These are phyloP conservation scores for Peromyscus eremicus DNA, from an alignment of 2,797 vertebrate species.

Conservation along the genomic window DNA sequence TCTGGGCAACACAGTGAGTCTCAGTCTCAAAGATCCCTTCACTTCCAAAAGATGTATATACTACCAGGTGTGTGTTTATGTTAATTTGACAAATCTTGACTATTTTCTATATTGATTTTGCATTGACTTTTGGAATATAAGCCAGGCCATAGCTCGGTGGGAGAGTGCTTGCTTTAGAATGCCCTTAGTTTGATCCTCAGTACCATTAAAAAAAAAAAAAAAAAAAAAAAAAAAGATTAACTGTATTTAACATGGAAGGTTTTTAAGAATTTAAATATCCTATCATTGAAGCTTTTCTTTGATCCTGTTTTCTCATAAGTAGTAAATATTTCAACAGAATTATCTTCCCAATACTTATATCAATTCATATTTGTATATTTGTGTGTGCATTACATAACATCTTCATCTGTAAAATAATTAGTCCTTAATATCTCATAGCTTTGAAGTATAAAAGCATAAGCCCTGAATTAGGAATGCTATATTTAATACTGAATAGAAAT, in stretches of 20 bases:
- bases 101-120: slow-evolving; percentile 45
- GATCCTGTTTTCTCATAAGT: slow-evolving; percentile 39
- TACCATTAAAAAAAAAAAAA: not conserved
- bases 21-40: not conserved
- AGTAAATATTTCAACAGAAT: slow-evolving; percentile 1
- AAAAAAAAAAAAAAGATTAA: not conserved
- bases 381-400: not conserved
- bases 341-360: not conserved
- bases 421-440: not conserved
- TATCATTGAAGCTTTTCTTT: slow-evolving; percentile 56
- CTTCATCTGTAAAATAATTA: not conserved
- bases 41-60: not conserved
- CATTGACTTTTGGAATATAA: slow-evolving; percentile 52
- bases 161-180: not conserved
- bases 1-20: not conserved
- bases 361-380: not conserved
- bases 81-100: not conserved
- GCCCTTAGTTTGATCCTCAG: not conserved
- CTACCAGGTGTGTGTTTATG: not conserved
- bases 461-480: not conserved
- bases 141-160: not conserved
- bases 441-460: not conserved
- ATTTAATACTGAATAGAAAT: not conserved
- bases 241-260: slow-evolving; percentile 24
- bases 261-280: slow-evolving; percentile 68